These are phyloP conservation scores for Epiblema foenella DNA, from an alignment of 2,888 invertebrate genomes.

Conservation along the genomic window DNA sequence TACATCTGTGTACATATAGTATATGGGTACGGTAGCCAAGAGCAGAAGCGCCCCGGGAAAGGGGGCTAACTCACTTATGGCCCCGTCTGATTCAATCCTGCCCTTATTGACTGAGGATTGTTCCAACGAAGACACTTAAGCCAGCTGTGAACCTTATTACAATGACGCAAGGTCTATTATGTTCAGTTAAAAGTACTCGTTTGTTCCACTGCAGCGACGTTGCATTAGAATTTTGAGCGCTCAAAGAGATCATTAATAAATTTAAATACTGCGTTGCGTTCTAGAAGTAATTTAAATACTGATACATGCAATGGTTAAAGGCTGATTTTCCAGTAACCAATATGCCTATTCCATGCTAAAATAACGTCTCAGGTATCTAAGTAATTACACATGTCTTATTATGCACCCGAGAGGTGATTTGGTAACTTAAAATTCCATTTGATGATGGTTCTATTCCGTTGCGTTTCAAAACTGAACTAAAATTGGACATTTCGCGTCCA, in stretches of 20 bases:
- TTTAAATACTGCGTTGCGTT: conserved; percentile 15
- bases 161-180: not conserved
- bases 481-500: not conserved
- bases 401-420: no score
- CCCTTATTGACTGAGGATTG: conserved; percentile 67
- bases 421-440: no score
- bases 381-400: no score
- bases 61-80: conserved; percentile 59
- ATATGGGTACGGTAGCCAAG: conserved; percentile 1
- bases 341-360: not conserved
- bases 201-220: conserved; percentile 11
- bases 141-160: conserved; percentile 6
- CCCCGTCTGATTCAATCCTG: conserved; percentile 63
- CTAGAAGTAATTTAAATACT: conserved; percentile 21
- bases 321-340: not conserved
- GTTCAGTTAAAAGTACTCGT: not conserved
- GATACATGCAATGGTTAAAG: not conserved
- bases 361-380: no score
- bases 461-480: conserved; percentile 10
- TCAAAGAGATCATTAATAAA: conserved; percentile 27
- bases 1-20: not conserved
- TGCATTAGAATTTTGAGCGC: conserved; percentile 22
- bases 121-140: conserved; percentile 47
- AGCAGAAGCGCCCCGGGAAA: conserved; percentile 37
- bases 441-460: not conserved